Evolutionary conservation across 2,888 invertebrate genomes (phyloP).

Genomic region (Patella depressa): DNA sequence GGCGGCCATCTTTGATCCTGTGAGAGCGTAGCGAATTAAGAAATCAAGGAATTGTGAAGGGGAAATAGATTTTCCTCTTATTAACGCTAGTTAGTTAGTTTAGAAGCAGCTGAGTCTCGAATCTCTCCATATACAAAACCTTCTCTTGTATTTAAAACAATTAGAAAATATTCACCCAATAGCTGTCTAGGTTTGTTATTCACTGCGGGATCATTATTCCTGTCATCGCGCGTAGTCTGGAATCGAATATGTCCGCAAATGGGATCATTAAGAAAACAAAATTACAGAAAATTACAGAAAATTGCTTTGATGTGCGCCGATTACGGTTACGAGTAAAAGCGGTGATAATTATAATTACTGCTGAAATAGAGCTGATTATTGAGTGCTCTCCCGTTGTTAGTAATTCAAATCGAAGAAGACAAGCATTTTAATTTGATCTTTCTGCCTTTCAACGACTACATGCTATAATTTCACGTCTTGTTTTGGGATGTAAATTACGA

Average conservation of each 20-base stretch:
- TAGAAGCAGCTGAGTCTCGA: too few species aligned
- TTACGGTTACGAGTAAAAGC: constrained; percentile 34
- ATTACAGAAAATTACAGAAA: constrained; percentile 37
- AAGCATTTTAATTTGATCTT: constrained; percentile 35
- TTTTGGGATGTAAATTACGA: constrained; percentile 24
- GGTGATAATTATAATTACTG: constrained; percentile 35
- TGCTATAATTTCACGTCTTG: constrained; percentile 28
- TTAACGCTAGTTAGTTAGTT: too few species aligned
- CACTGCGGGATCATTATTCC: constrained; percentile 19
- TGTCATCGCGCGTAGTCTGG: constrained; percentile 11
- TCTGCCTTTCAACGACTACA: neutral
- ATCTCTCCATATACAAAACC: too few species aligned
- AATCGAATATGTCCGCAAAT: constrained; percentile 28
- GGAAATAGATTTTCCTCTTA: neutral
- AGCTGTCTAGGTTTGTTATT: neutral
- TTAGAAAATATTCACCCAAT: too few species aligned
- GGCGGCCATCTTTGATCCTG: constrained; percentile 1
- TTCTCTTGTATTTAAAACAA: too few species aligned
- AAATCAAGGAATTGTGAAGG: neutral
- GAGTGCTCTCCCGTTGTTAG: constrained; percentile 16
- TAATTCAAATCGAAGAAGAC: constrained; percentile 31
- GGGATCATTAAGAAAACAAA: constrained; percentile 31
- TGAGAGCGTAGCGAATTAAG: neutral
- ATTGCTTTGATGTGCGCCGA: constrained; percentile 34
- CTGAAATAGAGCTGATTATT: constrained; percentile 26